Conservation (phyloP, 2,888 invertebrate genomes). For the Patella caerulea region DNA sequence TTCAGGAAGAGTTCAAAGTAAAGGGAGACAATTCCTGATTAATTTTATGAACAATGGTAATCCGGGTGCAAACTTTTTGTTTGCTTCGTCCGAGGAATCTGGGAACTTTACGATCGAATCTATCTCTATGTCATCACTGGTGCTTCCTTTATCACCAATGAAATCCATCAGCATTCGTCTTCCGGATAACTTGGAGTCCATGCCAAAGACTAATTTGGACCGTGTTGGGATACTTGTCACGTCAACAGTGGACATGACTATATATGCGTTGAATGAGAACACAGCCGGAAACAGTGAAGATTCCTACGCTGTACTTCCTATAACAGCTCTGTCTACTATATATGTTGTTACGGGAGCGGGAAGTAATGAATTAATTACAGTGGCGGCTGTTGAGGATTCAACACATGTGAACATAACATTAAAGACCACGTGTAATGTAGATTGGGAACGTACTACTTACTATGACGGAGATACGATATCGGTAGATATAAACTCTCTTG, state of each 20-base stretch:
- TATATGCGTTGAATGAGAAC: constrained; percentile 20
- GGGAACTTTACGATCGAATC: constrained; percentile 2
- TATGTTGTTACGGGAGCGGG: background rate
- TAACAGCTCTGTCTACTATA: background rate
- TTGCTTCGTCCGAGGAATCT: constrained; percentile 3
- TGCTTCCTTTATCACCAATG: background rate
- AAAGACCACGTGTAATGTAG: background rate
- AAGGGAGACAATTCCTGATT: constrained; percentile 20
- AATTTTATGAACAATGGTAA: constrained; percentile 19
- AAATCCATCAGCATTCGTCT: background rate
- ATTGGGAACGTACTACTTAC: background rate
- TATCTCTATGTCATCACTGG: background rate
- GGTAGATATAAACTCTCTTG: background rate
- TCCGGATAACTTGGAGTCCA: constrained; percentile 8
- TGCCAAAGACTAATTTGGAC: background rate
- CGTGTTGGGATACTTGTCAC: constrained; percentile 7
- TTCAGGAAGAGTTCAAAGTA: constrained; percentile 16
- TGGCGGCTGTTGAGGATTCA: background rate
- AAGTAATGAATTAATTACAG: background rate
- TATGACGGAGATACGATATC: background rate
- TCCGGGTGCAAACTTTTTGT: constrained; percentile 14
- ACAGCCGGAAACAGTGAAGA: background rate
- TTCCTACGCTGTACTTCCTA: background rate
- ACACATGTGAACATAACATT: background rate
- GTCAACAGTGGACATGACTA: constrained; percentile 16